These are phyloP conservation scores for Drosophila simulans DNA, from an alignment of 1,140 invertebrate genomes.

Conservation along the genomic window DNA sequence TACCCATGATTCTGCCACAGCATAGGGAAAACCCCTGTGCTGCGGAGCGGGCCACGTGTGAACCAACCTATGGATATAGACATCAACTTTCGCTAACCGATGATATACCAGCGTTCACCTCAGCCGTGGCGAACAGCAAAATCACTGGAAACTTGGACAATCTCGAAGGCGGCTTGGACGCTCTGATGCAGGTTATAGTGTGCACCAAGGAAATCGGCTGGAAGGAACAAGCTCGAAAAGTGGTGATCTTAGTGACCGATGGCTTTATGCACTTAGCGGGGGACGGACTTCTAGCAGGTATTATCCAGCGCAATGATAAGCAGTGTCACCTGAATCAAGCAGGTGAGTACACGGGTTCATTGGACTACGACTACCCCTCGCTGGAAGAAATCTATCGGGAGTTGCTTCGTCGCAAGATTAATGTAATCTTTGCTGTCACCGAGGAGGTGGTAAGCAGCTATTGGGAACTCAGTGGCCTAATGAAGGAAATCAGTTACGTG, in stretches of 20 bases:
- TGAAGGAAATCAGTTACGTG: conserved; percentile 86
- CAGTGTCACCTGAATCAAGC: conserved; percentile 86
- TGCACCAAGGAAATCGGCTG: conserved; percentile 91
- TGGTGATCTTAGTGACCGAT: conserved; percentile 88
- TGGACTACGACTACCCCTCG: conserved; percentile 87
- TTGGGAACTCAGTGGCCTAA: conserved; percentile 85
- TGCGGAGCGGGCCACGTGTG: conserved; percentile 85
- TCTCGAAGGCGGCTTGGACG: conserved; percentile 98
- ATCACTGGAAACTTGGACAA: conserved; percentile 99
- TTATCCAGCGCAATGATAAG: conserved; percentile 85
- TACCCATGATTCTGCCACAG: conserved; percentile 89
- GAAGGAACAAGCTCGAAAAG: conserved; percentile 86
- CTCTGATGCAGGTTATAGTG: conserved; percentile 98
- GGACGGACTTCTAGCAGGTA: conserved; percentile 86
- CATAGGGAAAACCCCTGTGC: conserved; percentile 86
- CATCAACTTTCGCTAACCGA: conserved; percentile 89
- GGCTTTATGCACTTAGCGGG: conserved; percentile 88
- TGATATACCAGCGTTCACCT: conserved; percentile 86
- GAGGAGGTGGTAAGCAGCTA: conserved; percentile 86
- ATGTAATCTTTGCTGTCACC: conserved; percentile 88
- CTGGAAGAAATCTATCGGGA: conserved; percentile 87
- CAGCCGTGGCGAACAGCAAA: conserved; percentile 87
- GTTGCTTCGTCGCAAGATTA: conserved; percentile 86
- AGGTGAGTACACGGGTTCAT: conserved; percentile 86
- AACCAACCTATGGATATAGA: conserved; percentile 89